Percentiles rank a stretch among this genome's conserved stretches.
Conservation (phyloP, 2,113 vertebrate species). For the Ceuthmochares aereus region DNA sequence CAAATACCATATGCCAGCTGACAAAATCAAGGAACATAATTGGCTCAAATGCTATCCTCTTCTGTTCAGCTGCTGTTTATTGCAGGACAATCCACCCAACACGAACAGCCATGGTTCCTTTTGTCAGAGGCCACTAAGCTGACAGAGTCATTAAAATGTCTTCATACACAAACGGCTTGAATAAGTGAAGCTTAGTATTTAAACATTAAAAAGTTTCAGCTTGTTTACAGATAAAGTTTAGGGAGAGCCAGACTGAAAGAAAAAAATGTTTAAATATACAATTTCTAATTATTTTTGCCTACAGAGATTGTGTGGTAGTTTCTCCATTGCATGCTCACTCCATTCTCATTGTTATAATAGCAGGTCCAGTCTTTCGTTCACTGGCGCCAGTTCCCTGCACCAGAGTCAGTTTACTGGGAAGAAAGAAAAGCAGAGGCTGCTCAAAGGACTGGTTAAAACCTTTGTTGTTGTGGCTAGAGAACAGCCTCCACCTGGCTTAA, state of each 20-base stretch:
- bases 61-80: slow-evolving; percentile 1
- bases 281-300: background rate
- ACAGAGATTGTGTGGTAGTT: background rate
- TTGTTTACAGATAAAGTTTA: background rate
- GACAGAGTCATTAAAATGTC: background rate
- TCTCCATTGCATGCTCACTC: background rate
- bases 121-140: background rate
- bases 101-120: slow-evolving; percentile 1
- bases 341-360: background rate
- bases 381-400: background rate
- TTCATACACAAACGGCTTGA: background rate
- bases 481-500: background rate
- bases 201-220: background rate
- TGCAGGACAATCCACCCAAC: background rate
- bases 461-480: background rate
- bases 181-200: background rate
- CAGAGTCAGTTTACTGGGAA: background rate
- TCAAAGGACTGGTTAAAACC: background rate
- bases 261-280: background rate
- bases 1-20: slow-evolving; percentile 72
- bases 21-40: slow-evolving; percentile 67
- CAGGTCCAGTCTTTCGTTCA: background rate
- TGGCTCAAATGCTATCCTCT: slow-evolving; percentile 62
- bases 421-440: background rate
- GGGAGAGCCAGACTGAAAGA: background rate